phyloP scores from a whole-genome alignment of 2,888 invertebrate genomes.

The Neoaliturus tenellus region DNA sequence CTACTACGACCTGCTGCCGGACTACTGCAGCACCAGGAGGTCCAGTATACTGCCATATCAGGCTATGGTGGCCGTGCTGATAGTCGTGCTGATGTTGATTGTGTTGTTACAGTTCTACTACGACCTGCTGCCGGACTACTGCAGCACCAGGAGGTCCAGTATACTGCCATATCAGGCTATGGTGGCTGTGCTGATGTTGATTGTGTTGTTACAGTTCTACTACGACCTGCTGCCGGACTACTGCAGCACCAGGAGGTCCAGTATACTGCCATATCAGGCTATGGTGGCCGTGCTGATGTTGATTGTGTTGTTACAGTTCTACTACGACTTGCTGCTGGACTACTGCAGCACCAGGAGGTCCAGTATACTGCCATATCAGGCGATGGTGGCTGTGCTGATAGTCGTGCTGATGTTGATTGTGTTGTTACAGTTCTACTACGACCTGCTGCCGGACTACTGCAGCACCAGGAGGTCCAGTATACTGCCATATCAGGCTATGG shows the following conservation, averaged over 20 bases:
- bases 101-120: constrained; percentile 75
- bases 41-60: constrained; percentile 77
- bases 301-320: constrained; percentile 75
- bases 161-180: constrained; percentile 76
- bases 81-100: too few species aligned
- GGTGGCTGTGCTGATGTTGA: constrained; percentile 76
- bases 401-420: too few species aligned
- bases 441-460: constrained; percentile 83
- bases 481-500: constrained; percentile 76
- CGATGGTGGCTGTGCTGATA: constrained; percentile 75
- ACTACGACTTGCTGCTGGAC: constrained; percentile 79
- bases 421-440: constrained; percentile 75
- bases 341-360: constrained; percentile 76
- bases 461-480: constrained; percentile 74
- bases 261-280: constrained; percentile 77
- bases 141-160: constrained; percentile 74
- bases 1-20: constrained; percentile 78
- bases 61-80: constrained; percentile 75
- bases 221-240: constrained; percentile 81
- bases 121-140: constrained; percentile 82
- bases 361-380: constrained; percentile 77
- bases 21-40: constrained; percentile 77
- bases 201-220: constrained; percentile 74
- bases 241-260: constrained; percentile 75
- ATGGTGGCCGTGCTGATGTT: constrained; percentile 76